These are phyloP conservation scores for Engraulis encrasicolus DNA, from an alignment of 2,113 vertebrate genomes.

Conservation along the genomic window DNA sequence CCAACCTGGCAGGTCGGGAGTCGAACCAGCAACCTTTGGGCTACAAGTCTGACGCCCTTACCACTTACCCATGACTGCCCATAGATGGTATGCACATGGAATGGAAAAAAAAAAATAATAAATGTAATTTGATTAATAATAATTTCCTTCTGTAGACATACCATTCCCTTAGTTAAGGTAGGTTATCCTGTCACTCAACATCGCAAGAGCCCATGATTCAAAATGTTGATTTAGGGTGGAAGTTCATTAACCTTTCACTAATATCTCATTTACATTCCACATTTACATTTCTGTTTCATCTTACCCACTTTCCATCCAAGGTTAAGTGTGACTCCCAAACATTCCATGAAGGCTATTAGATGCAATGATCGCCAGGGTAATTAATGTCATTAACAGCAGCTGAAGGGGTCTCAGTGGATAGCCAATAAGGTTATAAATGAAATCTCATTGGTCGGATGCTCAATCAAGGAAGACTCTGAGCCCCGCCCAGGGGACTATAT, in stretches of 20 bases:
- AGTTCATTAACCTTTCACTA: slow-evolving; percentile 65
- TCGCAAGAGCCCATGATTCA: slow-evolving; percentile 65
- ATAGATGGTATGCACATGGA: no score
- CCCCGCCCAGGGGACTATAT: background rate
- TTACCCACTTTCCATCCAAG: slow-evolving; percentile 63
- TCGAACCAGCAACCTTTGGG: no score
- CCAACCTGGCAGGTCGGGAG: no score
- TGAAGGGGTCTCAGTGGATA: slow-evolving; percentile 47
- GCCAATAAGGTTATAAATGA: slow-evolving; percentile 50
- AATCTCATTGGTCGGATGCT: background rate
- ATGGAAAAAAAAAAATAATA: no score
- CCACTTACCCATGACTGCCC: no score
- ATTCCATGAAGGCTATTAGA: slow-evolving; percentile 58
- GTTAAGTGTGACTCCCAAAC: slow-evolving; percentile 71
- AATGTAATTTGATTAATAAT: no score
- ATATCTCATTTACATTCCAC: slow-evolving; percentile 66
- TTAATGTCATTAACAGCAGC: slow-evolving; percentile 59
- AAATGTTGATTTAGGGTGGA: slow-evolving; percentile 72
- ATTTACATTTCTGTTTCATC: slow-evolving; percentile 49
- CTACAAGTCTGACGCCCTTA: no score
- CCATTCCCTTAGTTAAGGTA: slow-evolving; percentile 51
- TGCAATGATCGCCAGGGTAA: slow-evolving; percentile 61
- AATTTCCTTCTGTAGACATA: slow-evolving; percentile 33
- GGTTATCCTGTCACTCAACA: slow-evolving; percentile 62
- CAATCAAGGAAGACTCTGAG: slow-evolving; percentile 3